phyloP scores from a whole-genome alignment of 2,888 invertebrate species.

The Dorcus hopei region DNA sequence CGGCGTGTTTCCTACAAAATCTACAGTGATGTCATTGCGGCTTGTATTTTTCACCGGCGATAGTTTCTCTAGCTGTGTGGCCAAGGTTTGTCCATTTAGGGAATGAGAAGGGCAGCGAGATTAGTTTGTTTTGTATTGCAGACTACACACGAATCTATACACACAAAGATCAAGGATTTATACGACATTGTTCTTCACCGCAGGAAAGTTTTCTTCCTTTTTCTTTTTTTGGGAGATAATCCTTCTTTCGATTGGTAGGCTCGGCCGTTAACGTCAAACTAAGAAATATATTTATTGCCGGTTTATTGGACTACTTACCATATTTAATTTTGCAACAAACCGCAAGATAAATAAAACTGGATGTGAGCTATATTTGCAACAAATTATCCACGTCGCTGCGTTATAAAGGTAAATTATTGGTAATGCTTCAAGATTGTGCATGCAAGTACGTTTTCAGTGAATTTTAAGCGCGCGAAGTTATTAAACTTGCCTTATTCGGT shows the following conservation, averaged over 20 bases:
- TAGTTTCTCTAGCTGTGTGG: slow-evolving; percentile 14
- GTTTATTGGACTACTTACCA: background rate
- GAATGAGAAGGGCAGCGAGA: slow-evolving; percentile 24
- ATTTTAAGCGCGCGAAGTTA: no score
- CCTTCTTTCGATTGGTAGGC: background rate
- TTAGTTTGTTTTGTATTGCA: slow-evolving; percentile 14
- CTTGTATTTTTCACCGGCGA: background rate
- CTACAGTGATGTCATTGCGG: background rate
- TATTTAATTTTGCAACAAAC: no score
- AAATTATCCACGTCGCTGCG: no score
- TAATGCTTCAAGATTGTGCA: no score
- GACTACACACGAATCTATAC: slow-evolving; percentile 5
- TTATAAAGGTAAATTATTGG: no score
- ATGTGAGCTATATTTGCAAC: no score
- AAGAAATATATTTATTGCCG: background rate
- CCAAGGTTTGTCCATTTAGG: slow-evolving; percentile 26
- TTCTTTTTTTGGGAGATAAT: background rate
- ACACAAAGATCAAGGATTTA: slow-evolving; percentile 23
- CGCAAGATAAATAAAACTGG: no score
- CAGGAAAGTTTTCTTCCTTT: background rate
- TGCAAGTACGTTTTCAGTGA: no score
- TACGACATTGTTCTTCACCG: background rate
- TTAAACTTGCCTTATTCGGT: no score
- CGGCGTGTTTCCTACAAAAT: background rate
- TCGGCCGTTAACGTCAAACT: background rate